phyloP scores from a whole-genome alignment of 2,797 vertebrate species.

The Octomys mimax region DNA sequence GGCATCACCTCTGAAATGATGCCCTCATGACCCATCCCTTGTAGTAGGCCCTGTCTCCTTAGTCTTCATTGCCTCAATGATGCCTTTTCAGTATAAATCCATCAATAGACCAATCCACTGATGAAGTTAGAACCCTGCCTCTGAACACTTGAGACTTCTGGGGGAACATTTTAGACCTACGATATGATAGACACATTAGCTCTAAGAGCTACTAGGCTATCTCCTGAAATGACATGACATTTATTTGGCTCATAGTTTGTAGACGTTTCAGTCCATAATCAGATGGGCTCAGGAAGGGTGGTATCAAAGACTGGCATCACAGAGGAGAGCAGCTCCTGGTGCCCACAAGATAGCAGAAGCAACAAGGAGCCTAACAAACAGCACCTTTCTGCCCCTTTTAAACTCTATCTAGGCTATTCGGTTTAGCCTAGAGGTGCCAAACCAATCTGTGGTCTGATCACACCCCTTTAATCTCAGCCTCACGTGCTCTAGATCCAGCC shows the following conservation, averaged over 20 bases:
- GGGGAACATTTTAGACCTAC: neutral
- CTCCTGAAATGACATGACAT: neutral
- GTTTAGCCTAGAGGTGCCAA: neutral
- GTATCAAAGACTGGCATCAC: neutral
- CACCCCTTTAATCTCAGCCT: neutral
- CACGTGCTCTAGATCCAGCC: neutral
- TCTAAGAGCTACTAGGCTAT: constrained; percentile 32
- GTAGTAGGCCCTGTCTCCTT: neutral
- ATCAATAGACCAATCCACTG: neutral
- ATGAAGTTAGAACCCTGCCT: neutral
- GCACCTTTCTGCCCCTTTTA: neutral
- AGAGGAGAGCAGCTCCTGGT: neutral
- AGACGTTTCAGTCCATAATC: neutral
- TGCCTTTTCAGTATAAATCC: neutral
- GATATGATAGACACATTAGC: neutral
- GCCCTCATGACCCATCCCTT: neutral
- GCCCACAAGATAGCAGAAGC: neutral
- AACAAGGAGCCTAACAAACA: neutral
- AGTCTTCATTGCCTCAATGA: neutral
- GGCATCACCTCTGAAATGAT: neutral
- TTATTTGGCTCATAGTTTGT: neutral
- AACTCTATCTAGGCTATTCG: neutral
- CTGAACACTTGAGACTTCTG: neutral
- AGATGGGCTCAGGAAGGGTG: neutral
- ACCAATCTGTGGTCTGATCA: neutral